Evolutionary conservation across 2,888 invertebrate genomes (phyloP).

Genomic region (Parnassius mnemosyne): DNA sequence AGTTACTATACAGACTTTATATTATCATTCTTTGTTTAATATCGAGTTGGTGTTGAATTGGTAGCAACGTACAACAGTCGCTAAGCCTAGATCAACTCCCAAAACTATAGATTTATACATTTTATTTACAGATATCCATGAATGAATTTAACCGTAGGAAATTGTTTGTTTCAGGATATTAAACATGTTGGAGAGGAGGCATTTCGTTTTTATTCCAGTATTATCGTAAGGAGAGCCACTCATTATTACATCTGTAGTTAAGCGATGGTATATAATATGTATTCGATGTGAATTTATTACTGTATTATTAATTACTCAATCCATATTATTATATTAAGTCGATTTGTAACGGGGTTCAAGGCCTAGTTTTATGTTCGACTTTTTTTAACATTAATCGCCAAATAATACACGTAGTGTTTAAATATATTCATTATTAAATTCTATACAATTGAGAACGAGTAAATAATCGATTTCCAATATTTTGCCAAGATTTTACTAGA

Average conservation of each 20-base stretch:
- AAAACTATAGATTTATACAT: no score
- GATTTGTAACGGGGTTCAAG: slow-evolving; percentile 48
- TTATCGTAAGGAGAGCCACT: slow-evolving; percentile 33
- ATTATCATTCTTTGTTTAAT: no score
- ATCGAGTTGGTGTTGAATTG: no score
- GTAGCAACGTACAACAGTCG: no score
- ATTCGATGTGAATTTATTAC: slow-evolving; percentile 48
- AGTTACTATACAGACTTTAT: no score
- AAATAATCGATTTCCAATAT: no score
- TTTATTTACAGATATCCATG: no score
- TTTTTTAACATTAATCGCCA: slow-evolving; percentile 34
- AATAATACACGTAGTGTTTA: slow-evolving; percentile 30
- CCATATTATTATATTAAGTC: slow-evolving; percentile 20
- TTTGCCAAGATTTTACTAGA: not conserved
- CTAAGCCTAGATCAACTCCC: no score
- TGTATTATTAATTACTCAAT: slow-evolving; percentile 35
- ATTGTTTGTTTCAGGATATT: slow-evolving; percentile 19
- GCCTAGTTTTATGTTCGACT: slow-evolving; percentile 37
- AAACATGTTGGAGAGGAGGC: slow-evolving; percentile 21
- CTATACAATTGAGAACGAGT: slow-evolving; percentile 2
- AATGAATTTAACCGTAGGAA: no score
- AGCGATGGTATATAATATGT: slow-evolving; percentile 42
- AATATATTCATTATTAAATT: slow-evolving; percentile 22
- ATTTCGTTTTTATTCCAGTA: slow-evolving; percentile 45
- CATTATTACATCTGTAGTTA: slow-evolving; percentile 29